Conservation (phyloP, 2,113 vertebrate genomes). For the Psettodes erumei region DNA sequence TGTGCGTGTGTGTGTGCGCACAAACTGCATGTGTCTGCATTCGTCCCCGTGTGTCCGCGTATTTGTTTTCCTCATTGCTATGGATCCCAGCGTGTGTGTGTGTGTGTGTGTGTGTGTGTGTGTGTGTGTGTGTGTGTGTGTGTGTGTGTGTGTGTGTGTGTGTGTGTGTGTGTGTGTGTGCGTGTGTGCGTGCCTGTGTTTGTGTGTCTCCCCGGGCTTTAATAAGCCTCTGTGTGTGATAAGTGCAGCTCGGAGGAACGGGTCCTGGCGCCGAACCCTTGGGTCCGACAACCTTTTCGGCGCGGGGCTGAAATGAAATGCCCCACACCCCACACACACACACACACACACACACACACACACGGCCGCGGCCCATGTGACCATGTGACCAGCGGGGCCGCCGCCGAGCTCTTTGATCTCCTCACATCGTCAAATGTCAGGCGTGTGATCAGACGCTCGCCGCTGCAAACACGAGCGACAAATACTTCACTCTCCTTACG, state of each 20-base stretch:
- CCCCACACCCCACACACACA: constrained; percentile 19
- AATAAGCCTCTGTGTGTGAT: constrained; percentile 50
- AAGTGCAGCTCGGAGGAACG: constrained; percentile 43
- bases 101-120: neutral
- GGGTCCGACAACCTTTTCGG: constrained; percentile 34
- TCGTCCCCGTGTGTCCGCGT: neutral
- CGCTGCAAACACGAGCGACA: neutral
- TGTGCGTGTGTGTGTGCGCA: neutral
- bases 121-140: constrained; percentile 1
- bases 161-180: constrained; percentile 16
- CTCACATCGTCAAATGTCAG: constrained; percentile 30
- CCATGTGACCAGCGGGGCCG: no score
- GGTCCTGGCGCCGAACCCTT: constrained; percentile 24
- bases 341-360: no score
- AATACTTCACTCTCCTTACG: no score
- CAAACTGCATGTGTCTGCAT: neutral
- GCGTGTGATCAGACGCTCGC: neutral
- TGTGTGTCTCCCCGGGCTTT: constrained; percentile 22
- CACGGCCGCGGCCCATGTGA: no score
- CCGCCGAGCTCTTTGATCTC: constrained; percentile 27
- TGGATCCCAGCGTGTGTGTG: neutral
- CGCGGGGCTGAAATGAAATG: constrained; percentile 54
- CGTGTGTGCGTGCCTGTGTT: constrained; percentile 16
- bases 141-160: constrained; percentile 3
- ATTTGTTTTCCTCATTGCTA: neutral